Evolutionary conservation across 2,797 vertebrate genomes (phyloP), one percentile per base, ranked within the genome.

Genomic region (Gobionotothen gibberifrons): DNA sequence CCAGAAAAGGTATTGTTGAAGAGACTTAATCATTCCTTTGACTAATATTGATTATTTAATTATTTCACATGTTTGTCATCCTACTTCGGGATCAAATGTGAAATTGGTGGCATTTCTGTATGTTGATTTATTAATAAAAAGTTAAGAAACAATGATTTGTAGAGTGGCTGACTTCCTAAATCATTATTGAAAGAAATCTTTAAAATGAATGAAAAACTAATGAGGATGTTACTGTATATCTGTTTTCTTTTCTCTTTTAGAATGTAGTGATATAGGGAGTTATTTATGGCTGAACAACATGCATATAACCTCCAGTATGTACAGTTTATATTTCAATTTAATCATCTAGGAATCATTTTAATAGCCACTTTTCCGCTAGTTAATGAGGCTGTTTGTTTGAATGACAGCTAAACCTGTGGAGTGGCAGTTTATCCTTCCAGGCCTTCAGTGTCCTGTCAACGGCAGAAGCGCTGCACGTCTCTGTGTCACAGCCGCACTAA

Each of bases 401-500:
- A 67, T 55, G 66, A 78, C 69, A 69, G 62, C 63, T 66, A 53
- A 87, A 78, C 22, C 32, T 57, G 39, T 44, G 36, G 36, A 77
- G 53, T 69, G 76, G 48, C 75, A 59, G 61, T 29, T 21, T 19
- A n/a, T 78, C 39, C 68, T 36, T 75, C 53, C 36, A 9, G 39
- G 69, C 49, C 39, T 16, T 79, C 63, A 66, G 47, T 69, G 83
- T 81, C 78, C 54, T 51, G 70, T 65, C 84, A 51, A 76, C 81
- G 46, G 60, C 54, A 58, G 65, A 73, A 39, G 57, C 3, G 16
- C 54, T 59, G 76, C 69, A 69, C 49, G 21, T 81, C 84, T 81
- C 80, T 36, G 55, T 32, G 58, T 61, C 49, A 69, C 77, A 86
- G 69, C 76, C 74, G 76, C 74, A 78, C 76, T 84, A 89, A 90